These are phyloP conservation scores for Drosophila nikananu DNA, from an alignment of 1,140 invertebrate genomes.

Conservation along the genomic window DNA sequence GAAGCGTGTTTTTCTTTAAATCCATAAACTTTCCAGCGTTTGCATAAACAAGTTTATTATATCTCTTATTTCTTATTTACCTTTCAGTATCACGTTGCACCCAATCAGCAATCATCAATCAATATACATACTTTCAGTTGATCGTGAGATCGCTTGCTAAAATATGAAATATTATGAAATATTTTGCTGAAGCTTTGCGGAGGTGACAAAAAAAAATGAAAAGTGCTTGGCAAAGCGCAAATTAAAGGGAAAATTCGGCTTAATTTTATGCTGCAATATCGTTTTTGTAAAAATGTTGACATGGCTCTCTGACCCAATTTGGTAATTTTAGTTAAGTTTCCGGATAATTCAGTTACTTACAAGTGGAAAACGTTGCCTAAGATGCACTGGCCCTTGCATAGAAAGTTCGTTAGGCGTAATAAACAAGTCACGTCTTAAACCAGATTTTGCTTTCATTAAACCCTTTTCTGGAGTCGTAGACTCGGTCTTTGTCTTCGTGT, in stretches of 20 bases:
- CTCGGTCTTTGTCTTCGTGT: not conserved
- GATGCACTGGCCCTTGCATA: slow-evolving; percentile 40
- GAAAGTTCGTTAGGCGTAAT: slow-evolving; percentile 77
- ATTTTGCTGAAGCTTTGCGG: slow-evolving; percentile 1
- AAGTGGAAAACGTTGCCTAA: not conserved
- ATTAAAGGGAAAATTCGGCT: slow-evolving; percentile 2
- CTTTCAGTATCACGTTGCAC: not conserved
- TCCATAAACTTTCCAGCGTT: not conserved
- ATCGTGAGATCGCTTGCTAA: not conserved
- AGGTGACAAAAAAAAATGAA: slow-evolving; percentile 9
- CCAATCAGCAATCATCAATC: slow-evolving; percentile 8
- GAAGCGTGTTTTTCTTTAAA: not conserved
- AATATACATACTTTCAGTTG: not conserved
- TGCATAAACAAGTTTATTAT: not conserved
- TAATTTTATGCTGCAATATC: not conserved
- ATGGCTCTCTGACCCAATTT: slow-evolving; percentile 4
- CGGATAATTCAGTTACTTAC: slow-evolving; percentile 4
- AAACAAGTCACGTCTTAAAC: slow-evolving; percentile 72
- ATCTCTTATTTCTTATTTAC: not conserved
- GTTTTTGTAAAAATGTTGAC: slow-evolving; percentile 2
- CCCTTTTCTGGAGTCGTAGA: slow-evolving; percentile 1
- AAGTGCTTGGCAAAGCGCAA: slow-evolving; percentile 10
- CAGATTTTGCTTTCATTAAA: slow-evolving; percentile 61
- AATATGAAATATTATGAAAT: not conserved
- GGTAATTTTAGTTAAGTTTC: not conserved